These are phyloP conservation scores for Drosophila dives DNA, from an alignment of 2,888 invertebrate species.

Conservation along the genomic window DNA sequence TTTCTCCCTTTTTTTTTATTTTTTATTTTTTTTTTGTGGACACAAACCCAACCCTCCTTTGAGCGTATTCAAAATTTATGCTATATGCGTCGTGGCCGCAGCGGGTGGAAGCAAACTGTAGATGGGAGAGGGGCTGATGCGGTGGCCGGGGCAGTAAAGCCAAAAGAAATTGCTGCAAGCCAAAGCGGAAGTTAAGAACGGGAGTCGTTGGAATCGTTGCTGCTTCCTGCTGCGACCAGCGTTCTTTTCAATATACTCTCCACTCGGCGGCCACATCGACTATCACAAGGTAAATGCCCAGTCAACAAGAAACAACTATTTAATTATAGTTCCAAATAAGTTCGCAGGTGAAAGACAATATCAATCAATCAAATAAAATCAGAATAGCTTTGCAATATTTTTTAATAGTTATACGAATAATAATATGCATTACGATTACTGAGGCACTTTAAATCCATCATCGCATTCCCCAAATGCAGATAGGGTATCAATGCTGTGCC, in stretches of 20 bases:
- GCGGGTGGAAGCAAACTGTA: constrained; percentile 47
- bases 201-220: constrained; percentile 72
- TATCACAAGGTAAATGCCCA: not conserved
- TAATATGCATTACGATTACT: not conserved
- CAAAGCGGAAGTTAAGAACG: constrained; percentile 76
- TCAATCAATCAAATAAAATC: not conserved
- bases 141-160: constrained; percentile 61
- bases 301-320: not conserved
- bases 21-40: constrained; percentile 49
- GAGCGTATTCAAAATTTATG: constrained; percentile 78
- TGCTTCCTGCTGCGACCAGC: constrained; percentile 63
- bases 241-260: constrained; percentile 41
- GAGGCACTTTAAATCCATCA: not conserved
- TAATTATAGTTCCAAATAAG: too few relatives aligned
- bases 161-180: constrained; percentile 77
- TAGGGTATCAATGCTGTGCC: constrained; percentile 17
- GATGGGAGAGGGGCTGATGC: not conserved
- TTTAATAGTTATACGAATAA: not conserved
- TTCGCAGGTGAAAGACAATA: not conserved
- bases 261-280: constrained; percentile 3
- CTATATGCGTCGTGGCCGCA: constrained; percentile 73
- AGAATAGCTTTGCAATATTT: not conserved
- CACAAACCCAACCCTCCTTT: constrained; percentile 27
- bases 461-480: not conserved
- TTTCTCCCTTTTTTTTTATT: constrained; percentile 1